Evolutionary conservation across 2,113 vertebrate genomes (phyloP).

Genomic region (Cephalopholis sonnerati): DNA sequence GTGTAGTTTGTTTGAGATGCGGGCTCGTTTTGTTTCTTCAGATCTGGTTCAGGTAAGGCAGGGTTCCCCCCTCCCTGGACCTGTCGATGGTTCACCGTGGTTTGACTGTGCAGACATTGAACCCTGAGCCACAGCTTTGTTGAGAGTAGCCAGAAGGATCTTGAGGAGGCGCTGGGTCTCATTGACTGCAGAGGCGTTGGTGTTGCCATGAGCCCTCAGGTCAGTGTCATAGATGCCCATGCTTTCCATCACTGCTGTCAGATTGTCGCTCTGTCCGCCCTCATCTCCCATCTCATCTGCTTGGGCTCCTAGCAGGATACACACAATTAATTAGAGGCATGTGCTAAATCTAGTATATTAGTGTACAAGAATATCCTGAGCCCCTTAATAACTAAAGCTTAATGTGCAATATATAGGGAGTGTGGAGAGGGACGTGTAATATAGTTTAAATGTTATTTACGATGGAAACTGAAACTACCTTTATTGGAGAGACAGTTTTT

Average conservation of each 20-base stretch:
- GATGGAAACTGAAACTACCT: not conserved
- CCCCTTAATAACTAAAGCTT: not conserved
- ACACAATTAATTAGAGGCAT: not conserved
- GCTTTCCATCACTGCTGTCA: slow-evolving; percentile 85
- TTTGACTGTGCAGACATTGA: slow-evolving; percentile 49
- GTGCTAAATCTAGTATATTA: not conserved
- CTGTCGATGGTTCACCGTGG: slow-evolving; percentile 54
- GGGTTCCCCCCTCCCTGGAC: slow-evolving; percentile 47
- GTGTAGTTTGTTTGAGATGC: slow-evolving; percentile 73
- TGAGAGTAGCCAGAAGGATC: slow-evolving; percentile 82
- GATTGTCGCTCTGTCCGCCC: slow-evolving; percentile 73
- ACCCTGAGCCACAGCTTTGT: slow-evolving; percentile 80
- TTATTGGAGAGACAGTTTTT: not conserved
- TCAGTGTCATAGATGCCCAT: slow-evolving; percentile 89
- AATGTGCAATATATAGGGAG: not conserved
- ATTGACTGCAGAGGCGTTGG: slow-evolving; percentile 58
- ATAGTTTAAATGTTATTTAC: not conserved
- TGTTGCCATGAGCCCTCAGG: slow-evolving; percentile 75
- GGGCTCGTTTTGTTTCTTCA: slow-evolving; percentile 56
- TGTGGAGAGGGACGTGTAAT: not conserved
- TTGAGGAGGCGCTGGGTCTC: slow-evolving; percentile 84
- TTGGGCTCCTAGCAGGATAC: slow-evolving; percentile 43
- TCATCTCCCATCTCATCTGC: slow-evolving; percentile 63
- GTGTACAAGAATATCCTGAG: not conserved
- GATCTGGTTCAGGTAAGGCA: slow-evolving; percentile 38